phyloP scores from a whole-genome alignment of 2,113 vertebrate genomes.

The Nestor notabilis region DNA sequence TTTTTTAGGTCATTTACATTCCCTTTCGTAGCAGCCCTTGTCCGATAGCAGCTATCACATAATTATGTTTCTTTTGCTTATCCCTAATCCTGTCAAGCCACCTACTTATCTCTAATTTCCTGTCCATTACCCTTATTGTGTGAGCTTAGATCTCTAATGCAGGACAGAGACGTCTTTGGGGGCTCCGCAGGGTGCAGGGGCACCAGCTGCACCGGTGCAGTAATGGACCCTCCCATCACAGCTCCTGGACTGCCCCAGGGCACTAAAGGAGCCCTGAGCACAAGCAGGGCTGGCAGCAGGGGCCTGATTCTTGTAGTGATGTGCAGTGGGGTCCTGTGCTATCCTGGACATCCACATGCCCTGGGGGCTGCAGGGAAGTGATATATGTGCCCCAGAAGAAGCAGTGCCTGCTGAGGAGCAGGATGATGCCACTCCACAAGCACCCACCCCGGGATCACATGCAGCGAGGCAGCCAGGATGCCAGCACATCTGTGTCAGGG shows the following conservation, averaged over 20 bases:
- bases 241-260: background rate
- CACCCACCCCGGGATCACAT: accelerated
- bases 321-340: background rate
- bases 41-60: conserved; percentile 67
- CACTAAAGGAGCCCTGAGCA: background rate
- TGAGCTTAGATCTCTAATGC: background rate
- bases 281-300: accelerated
- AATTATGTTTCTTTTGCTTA: conserved; percentile 69
- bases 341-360: accelerated
- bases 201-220: background rate
- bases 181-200: background rate
- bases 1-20: conserved; percentile 63
- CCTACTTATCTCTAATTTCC: conserved; percentile 67
- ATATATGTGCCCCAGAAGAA: accelerated
- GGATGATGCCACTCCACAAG: background rate
- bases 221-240: accelerated
- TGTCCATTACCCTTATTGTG: conserved; percentile 56
- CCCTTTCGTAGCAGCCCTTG: conserved; percentile 25
- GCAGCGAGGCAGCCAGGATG: background rate
- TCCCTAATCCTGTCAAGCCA: conserved; percentile 66
- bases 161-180: background rate
- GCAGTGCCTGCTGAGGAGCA: background rate
- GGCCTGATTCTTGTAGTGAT: background rate
- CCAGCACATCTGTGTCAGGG: background rate
- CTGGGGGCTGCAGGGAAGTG: background rate